Conservation (phyloP, 2,113 vertebrate species). For the Ornithorhynchus anatinus region DNA sequence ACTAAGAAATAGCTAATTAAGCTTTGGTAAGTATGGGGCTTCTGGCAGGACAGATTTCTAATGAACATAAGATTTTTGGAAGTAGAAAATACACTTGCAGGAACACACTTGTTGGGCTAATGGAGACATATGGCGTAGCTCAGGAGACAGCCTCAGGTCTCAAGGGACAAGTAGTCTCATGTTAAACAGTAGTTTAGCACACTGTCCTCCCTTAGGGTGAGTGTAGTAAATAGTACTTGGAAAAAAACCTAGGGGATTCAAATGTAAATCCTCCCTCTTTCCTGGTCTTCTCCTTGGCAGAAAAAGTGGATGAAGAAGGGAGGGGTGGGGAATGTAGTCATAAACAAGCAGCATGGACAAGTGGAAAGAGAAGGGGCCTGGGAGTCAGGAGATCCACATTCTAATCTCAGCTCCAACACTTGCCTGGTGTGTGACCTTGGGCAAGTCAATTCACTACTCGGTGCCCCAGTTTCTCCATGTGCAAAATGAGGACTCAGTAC, state of each 20-base stretch:
- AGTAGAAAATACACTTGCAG: constrained; percentile 34
- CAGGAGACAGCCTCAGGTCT: constrained; percentile 35
- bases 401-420: too few species aligned
- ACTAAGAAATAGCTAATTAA: constrained; percentile 7
- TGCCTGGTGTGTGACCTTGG: too few species aligned
- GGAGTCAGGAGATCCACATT: too few species aligned
- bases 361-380: too few species aligned
- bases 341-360: too few species aligned
- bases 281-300: constrained; percentile 42
- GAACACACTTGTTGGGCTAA: constrained; percentile 30
- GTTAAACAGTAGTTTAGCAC: constrained; percentile 69
- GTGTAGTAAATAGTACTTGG: constrained; percentile 37
- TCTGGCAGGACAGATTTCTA: background rate
- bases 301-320: constrained; percentile 11
- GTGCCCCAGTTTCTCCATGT: too few species aligned
- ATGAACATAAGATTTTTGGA: constrained; percentile 37
- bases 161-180: constrained; percentile 57
- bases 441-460: too few species aligned
- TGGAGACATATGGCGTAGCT: constrained; percentile 41
- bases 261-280: constrained; percentile 22
- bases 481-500: too few species aligned
- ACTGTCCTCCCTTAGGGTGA: constrained; percentile 57
- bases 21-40: background rate
- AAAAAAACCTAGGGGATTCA: constrained; percentile 49
- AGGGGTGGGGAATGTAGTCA: background rate